A percentile compares a stretch with the other conserved stretches of the same genome.
Conservation (phyloP, 2,797 vertebrate genomes). For the Delichon dasypus region DNA sequence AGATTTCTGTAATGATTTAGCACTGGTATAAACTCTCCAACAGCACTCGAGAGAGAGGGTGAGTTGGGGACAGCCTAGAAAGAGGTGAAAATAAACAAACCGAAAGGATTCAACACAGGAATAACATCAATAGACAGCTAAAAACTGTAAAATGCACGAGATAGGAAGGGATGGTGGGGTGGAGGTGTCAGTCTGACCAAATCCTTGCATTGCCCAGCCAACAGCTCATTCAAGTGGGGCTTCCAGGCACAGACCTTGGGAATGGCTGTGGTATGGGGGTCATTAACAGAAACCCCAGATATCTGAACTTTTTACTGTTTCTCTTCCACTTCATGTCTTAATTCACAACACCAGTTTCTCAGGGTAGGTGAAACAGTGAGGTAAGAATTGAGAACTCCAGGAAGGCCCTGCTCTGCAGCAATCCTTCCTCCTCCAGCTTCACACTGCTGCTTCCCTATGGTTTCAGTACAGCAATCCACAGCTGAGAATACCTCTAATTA, state of each 20-base stretch:
- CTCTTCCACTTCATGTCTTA: not conserved
- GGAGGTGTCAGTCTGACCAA: not conserved
- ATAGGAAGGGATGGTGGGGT: not conserved
- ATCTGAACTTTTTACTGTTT: not conserved
- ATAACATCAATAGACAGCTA: not conserved
- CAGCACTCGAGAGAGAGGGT: not conserved
- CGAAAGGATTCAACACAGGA: not conserved
- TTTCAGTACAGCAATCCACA: not conserved
- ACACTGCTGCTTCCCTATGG: not conserved
- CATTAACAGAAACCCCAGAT: not conserved
- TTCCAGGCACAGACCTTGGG: not conserved
- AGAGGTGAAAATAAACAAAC: constrained; percentile 25
- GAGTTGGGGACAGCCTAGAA: constrained; percentile 7
- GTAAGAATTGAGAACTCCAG: not conserved
- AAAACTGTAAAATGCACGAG: not conserved
- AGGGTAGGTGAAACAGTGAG: not conserved
- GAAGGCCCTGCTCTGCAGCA: not conserved
- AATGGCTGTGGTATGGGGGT: not conserved
- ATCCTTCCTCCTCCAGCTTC: not conserved
- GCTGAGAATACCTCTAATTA: not conserved
- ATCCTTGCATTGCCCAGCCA: fast-evolving
- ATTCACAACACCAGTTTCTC: not conserved
- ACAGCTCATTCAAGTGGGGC: fast-evolving
- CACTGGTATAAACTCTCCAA: not conserved
- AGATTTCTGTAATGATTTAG: constrained; percentile 9